A percentile compares a stretch with the other conserved stretches of the same genome.
phyloP scores from a whole-genome alignment of 2,113 vertebrate genomes.

The Myotis yumanensis region DNA sequence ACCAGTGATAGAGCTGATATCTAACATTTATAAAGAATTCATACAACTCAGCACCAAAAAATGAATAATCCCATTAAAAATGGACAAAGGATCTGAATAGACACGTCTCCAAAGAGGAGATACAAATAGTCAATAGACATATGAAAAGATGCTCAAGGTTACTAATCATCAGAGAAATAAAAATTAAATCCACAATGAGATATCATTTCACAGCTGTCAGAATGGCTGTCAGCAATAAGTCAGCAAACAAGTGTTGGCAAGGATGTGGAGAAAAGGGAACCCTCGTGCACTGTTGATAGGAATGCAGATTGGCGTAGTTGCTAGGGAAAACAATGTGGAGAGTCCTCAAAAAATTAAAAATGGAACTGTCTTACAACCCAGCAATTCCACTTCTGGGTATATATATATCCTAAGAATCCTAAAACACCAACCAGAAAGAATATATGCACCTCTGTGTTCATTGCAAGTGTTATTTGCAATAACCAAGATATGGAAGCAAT shows the following conservation, averaged over 20 bases:
- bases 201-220: not conserved
- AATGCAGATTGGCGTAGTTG: not conserved
- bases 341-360: not conserved
- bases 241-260: not conserved
- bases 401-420: not conserved
- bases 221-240: not conserved
- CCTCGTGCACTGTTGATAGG: not conserved
- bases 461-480: not conserved
- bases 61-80: not conserved
- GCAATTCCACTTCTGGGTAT: not conserved
- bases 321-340: not conserved
- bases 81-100: not conserved
- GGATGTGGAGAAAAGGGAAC: not conserved
- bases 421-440: not conserved
- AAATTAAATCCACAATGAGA: not conserved
- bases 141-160: not conserved
- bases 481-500: not conserved
- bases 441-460: not conserved
- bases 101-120: not conserved
- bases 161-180: not conserved
- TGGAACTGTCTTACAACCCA: not conserved
- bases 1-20: not conserved
- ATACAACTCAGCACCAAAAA: not conserved
- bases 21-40: not conserved
- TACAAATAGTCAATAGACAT: not conserved